Base-by-base conservation (phyloP, 2,113 vertebrate genomes). In the Todiramphus saurophagus region DNA sequence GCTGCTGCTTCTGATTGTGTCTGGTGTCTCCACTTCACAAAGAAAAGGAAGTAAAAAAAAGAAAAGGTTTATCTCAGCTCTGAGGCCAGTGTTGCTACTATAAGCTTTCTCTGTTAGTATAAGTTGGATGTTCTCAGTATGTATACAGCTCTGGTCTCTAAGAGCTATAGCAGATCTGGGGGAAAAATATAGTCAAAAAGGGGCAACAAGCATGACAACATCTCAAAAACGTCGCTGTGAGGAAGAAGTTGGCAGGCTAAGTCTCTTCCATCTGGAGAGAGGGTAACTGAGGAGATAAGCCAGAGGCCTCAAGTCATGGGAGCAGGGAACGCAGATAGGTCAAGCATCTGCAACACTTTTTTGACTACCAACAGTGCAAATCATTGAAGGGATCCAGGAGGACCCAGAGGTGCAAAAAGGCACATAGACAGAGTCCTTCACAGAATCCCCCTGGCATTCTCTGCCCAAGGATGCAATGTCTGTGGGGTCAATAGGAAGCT, bases 401-500 rank as follows among this genome's bases (percentile, higher is more conserved):
- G 62, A 66, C 18, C 13, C 48, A 46, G 68, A 75, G 39, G n/a
- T 37, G 7, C 35, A 74, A 53, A 53, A 60, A 55, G 27, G 6
- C 8, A 17, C 0, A 0, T 28, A 43, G 30, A 33, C 5, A 1
- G 7, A 13, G 7, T 13, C 51, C 37, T 59, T 55, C 1, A 1
- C 80, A 56, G 75, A 21, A 76, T 3, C 8, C 23, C 30, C 24
- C 43, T 0, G 1, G 33, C n/a, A 48, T 7, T 59, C 27, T 60
- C 1, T 7, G 89, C 17, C 59, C 23, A 35, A 66, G 33, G 35
- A 46, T 27, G 30, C 30, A 77, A 5, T 6, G 2, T 51, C 28
- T 68, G 23, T 4, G 9, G 20, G 39, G 16, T 14, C 93, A 78
- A 28, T 12, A 43, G 35, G 48, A 78, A 18, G n/a, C 11, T 31